Conservation (phyloP, 2,888 invertebrate species). For the Thereva unica region DNA sequence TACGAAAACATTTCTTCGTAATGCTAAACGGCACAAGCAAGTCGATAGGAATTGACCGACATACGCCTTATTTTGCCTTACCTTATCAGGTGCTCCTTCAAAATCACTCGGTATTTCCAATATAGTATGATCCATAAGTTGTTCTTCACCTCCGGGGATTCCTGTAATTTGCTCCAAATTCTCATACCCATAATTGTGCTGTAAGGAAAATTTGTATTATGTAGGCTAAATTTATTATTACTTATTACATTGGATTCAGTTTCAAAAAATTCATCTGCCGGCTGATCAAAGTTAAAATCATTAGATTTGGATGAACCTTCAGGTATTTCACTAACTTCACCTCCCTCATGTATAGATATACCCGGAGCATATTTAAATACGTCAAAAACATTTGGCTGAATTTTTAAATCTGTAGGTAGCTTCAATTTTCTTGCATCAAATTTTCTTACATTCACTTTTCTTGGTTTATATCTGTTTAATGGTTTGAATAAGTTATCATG, state of each 20-base stretch:
- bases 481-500: slow-evolving; percentile 51
- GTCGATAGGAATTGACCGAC: too few relatives aligned
- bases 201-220: slow-evolving; percentile 26
- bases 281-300: slow-evolving; percentile 60
- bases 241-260: too few relatives aligned
- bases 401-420: slow-evolving; percentile 52
- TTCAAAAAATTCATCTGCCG: slow-evolving; percentile 53
- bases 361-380: slow-evolving; percentile 51
- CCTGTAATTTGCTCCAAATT: slow-evolving; percentile 53
- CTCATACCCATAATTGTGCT: slow-evolving; percentile 41
- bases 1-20: too few relatives aligned
- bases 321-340: slow-evolving; percentile 28
- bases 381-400: slow-evolving; percentile 50
- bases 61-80: too few relatives aligned
- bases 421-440: slow-evolving; percentile 57
- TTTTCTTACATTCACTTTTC: slow-evolving; percentile 51
- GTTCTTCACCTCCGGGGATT: slow-evolving; percentile 29
- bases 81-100: slow-evolving; percentile 67
- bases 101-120: slow-evolving; percentile 62
- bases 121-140: slow-evolving; percentile 48
- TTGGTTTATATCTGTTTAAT: slow-evolving; percentile 48
- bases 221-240: too few relatives aligned
- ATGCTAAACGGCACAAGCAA: too few relatives aligned
- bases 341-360: slow-evolving; percentile 41
- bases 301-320: slow-evolving; percentile 38